Conservation (phyloP, 1,140 invertebrate species). For the Sitodiplosis mosellana region DNA sequence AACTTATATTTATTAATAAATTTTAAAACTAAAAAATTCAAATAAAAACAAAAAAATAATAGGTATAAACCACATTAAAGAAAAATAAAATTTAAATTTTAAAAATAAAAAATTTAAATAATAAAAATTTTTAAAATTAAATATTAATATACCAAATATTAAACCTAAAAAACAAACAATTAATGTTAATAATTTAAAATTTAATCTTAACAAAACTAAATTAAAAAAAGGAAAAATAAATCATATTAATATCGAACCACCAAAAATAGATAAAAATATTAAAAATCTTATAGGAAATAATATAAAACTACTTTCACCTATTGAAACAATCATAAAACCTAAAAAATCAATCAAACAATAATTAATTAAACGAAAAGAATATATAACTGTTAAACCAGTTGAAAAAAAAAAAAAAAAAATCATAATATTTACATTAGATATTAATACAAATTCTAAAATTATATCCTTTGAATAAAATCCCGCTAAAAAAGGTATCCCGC, state of each 20-base stretch:
- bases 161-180: constrained; percentile 18
- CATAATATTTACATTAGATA: constrained; percentile 29
- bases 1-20: not conserved
- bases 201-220: constrained; percentile 25
- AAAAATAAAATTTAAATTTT: constrained; percentile 17
- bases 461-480: constrained; percentile 46
- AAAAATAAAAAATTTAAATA: constrained; percentile 16
- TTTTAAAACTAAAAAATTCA: no score
- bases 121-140: constrained; percentile 17
- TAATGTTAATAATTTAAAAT: constrained; percentile 22
- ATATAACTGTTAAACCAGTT: constrained; percentile 31
- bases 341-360: constrained; percentile 27
- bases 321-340: constrained; percentile 26
- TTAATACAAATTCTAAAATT: constrained; percentile 34
- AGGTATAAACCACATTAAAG: constrained; percentile 22
- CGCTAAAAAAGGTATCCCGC: constrained; percentile 34
- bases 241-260: constrained; percentile 21
- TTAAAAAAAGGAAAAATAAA: constrained; percentile 22
- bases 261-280: constrained; percentile 29
- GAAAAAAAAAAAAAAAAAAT: constrained; percentile 31
- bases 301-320: constrained; percentile 28
- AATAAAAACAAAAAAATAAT: constrained; percentile 19
- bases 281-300: constrained; percentile 28
- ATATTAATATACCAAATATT: constrained; percentile 16
- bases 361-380: constrained; percentile 33